Base-by-base conservation (phyloP, 2,113 vertebrate genomes). In the Gasterosteus nipponicus region DNA sequence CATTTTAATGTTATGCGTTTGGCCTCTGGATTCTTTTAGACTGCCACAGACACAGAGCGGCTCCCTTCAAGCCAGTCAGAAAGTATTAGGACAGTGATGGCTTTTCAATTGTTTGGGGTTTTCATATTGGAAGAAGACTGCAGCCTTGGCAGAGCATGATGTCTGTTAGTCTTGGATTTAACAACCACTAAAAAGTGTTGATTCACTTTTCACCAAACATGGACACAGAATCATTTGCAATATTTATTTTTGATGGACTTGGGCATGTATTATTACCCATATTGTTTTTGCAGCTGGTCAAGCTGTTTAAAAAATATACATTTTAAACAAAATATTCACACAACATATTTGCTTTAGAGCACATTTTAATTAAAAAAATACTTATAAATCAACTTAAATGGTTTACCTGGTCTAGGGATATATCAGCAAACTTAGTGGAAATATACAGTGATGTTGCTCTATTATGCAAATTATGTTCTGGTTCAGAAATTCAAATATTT, bases 401-500 rank as follows among this genome's bases (percentile, higher is more conserved):
- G 2, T 22, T 53, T 58, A 47, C 10, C 9, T 3, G 10, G 54
- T 16, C 7, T 38, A 7, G 18, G 31, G 3, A 10, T 51, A 19
- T 38, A 51, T 54, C 26, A 51, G 22, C 44, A 57, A 64, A 81
- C 33, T 26, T 51, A 49, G n/a, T 22, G 33, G 31, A 29, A 19
- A 31, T 75, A 10, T 26, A 57, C 3, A 10, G 29, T 31, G 22
- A 57, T 19, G 9, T 67, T 49, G 19, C 51, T 56, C 5, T 49
- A 49, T 51, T 9, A 10, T 57, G 11, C 39, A 33, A 31, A 61
- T 57, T 77, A 6, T 58, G 11, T 41, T 56, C n/a, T 42, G 61
- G 10, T 39, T 39, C 22, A 46, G 64, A 83, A 53, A 39, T 63
- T 59, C 9, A 46, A 18, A 44, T 74, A 29, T n/a, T 38, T n/a